Conservation (phyloP, 2,888 invertebrate genomes). For the Phalangium opilio region DNA sequence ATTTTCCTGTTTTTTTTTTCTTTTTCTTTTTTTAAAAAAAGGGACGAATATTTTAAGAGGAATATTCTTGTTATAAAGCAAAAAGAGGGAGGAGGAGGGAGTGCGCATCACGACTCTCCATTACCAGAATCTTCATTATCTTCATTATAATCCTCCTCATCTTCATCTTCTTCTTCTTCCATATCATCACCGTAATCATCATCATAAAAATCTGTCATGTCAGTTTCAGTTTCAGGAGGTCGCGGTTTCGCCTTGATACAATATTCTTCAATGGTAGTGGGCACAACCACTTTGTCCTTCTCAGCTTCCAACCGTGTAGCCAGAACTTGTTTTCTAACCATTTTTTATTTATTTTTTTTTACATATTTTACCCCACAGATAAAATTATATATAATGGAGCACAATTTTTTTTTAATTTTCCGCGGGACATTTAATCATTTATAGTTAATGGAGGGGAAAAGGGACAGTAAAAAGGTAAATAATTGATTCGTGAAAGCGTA, state of each 20-base stretch:
- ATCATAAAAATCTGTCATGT: conserved; percentile 91
- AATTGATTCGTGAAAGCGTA: not conserved
- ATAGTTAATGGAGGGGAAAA: no score
- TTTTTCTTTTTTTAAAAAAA: no score
- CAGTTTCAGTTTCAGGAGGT: conserved; percentile 63
- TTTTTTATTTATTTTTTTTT: no score
- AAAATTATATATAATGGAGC: no score
- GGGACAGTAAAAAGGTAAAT: not conserved
- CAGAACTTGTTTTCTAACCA: conserved; percentile 79
- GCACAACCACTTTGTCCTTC: conserved; percentile 90
- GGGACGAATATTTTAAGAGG: no score
- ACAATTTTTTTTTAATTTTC: no score
- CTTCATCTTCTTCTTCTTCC: conserved; percentile 40
- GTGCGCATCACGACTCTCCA: conserved; percentile 62
- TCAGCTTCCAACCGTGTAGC: conserved; percentile 89
- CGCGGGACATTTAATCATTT: no score
- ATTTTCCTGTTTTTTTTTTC: no score
- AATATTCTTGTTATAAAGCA: no score
- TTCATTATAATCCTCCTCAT: conserved; percentile 28
- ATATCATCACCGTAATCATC: conserved; percentile 67
- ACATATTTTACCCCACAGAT: no score
- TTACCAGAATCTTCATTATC: conserved; percentile 49
- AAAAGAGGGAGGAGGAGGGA: no score
- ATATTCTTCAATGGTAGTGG: conserved; percentile 93
- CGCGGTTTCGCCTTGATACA: conserved; percentile 78